Percentiles rank a stretch among this genome's conserved stretches.
phyloP scores from a whole-genome alignment of 2,797 vertebrate species.

The Gallirallus australis region DNA sequence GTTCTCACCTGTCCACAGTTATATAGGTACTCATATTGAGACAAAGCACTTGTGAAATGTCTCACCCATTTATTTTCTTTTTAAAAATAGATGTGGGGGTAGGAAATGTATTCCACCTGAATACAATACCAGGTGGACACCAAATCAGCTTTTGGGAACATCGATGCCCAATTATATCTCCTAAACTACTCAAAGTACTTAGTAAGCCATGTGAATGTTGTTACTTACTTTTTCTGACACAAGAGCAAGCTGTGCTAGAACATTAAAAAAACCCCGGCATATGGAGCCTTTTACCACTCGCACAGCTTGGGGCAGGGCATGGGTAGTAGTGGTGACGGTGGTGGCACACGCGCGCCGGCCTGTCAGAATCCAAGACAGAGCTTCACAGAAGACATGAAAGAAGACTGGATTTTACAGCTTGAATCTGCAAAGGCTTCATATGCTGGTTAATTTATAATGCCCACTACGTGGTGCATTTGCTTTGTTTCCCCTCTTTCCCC shows the following conservation, averaged over 20 bases:
- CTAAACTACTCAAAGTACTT: not conserved
- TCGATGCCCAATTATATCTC: not conserved
- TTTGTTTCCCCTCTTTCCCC: rapidly evolving
- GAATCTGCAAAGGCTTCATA: not conserved
- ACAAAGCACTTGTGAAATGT: not conserved
- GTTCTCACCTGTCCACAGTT: not conserved
- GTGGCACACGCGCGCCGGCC: no score
- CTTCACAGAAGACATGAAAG: not conserved
- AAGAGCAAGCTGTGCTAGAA: not conserved
- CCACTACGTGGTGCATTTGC: not conserved
- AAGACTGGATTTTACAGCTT: not conserved
- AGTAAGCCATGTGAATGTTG: not conserved
- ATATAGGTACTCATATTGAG: not conserved
- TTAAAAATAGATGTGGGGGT: rapidly evolving
- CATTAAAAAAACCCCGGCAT: not conserved
- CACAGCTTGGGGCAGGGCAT: not conserved
- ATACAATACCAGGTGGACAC: not conserved
- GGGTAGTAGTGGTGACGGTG: no score
- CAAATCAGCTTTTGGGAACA: not conserved
- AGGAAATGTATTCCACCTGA: not conserved
- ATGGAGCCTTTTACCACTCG: not conserved
- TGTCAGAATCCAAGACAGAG: not conserved
- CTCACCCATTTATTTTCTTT: not conserved
- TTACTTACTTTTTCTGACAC: not conserved
- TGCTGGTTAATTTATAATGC: not conserved